Evolutionary conservation across 2,888 invertebrate genomes (phyloP).

Genomic region (Malthinus flaveolus): DNA sequence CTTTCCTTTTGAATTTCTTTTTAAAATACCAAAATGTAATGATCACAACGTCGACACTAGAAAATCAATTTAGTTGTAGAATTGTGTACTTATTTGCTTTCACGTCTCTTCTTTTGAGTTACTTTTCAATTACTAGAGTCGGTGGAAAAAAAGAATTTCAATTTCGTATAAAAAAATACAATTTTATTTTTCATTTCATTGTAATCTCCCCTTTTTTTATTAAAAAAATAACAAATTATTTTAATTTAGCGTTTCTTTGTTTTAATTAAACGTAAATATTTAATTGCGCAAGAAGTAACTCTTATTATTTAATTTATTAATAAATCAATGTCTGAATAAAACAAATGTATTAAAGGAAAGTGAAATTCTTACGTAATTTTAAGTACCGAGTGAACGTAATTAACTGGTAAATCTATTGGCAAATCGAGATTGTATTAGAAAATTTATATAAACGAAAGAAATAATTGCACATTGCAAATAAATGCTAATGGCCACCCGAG

Average conservation of each 20-base stretch:
- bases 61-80: slow-evolving; percentile 7
- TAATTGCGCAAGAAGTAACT: slow-evolving; percentile 1
- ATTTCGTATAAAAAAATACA: slow-evolving; percentile 1
- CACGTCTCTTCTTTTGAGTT: slow-evolving; percentile 7
- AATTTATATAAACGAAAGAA: slow-evolving; percentile 16
- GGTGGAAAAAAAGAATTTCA: slow-evolving; percentile 3
- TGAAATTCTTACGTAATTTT: slow-evolving; percentile 19
- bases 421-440: slow-evolving; percentile 19
- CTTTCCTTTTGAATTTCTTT: background rate
- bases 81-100: slow-evolving; percentile 7
- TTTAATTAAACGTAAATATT: background rate
- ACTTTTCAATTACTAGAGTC: slow-evolving; percentile 1
- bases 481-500: background rate
- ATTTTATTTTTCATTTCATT: slow-evolving; percentile 6
- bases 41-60: slow-evolving; percentile 3
- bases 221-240: slow-evolving; percentile 1
- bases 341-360: slow-evolving; percentile 24
- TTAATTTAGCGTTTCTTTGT: background rate
- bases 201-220: background rate
- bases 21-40: slow-evolving; percentile 4
- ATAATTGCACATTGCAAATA: slow-evolving; percentile 5
- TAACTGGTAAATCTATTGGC: slow-evolving; percentile 16
- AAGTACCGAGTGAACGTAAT: slow-evolving; percentile 15
- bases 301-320: slow-evolving; percentile 15
- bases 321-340: slow-evolving; percentile 22